Base-by-base conservation (phyloP, 2,888 invertebrate species). In the Belgica antarctica region DNA sequence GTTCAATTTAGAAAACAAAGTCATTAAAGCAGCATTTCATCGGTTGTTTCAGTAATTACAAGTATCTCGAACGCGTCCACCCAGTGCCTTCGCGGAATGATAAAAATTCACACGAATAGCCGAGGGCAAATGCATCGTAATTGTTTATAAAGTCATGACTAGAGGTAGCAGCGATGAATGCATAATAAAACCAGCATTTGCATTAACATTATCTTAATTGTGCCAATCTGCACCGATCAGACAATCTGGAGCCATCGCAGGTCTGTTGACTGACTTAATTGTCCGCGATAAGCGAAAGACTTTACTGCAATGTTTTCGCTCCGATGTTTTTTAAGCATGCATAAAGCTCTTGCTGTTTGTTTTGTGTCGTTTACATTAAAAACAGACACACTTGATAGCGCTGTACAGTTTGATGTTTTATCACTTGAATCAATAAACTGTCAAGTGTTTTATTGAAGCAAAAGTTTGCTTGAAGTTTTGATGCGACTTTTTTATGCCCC, bases 181-280 rank as follows among this genome's bases (percentile, higher is more conserved):
- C 41, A 41, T 41, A 41, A 41, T 41, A 15, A 41, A 41, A 41
- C 41, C 2, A 31, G 10, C 41, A 41, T 41, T 15, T 41, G n/a
- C 41, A 41, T 41, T n/a, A 41, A 41, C 41, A 41, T 41, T 41
- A 41, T 41, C 52, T 19, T 52, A 52, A 52, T 52, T 52, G 52
- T 10, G 15, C 46, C 4, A 15, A 46, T 46, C 46, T 46, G 19
- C 17, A n/a, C 41, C 2, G 52, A 59, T 59, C 59, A 59, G 59
- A 59, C 59, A 25, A 59, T 59, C 59, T 59, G 59, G 59, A 59
- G 59, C 59, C 59, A n/a, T 10, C 2, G 3, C 24, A 24, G 24
- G 52, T 19, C 22, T 24, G 52, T 24, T 52, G 19, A 10, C 34
- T 10, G 10, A 52, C 12, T 19, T 52, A 52, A 52, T 52, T 22